A percentile compares a stretch with the other conserved stretches of the same genome.
Evolutionary conservation across 1,140 invertebrate species (phyloP).

Genomic region (Bombus superbus): DNA sequence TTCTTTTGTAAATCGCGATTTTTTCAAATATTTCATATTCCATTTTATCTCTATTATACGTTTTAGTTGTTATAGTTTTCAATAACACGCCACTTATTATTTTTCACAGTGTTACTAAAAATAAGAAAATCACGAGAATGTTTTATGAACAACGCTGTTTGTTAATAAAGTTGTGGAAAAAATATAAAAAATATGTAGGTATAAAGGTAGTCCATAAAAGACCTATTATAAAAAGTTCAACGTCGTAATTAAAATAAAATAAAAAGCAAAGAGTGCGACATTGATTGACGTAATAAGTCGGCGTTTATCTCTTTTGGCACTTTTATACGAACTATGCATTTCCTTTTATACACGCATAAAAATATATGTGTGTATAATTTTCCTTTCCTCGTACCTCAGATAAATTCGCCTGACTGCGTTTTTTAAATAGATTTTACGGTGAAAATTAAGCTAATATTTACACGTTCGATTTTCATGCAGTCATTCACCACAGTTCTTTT

Average conservation of each 20-base stretch:
- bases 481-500: neutral
- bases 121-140: neutral
- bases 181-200: neutral
- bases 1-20: neutral
- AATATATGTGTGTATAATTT: neutral
- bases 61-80: neutral
- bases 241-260: neutral
- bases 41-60: neutral
- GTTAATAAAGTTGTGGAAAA: neutral
- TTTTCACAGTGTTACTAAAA: neutral
- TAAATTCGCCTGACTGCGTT: neutral
- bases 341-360: no score
- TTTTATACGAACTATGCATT: neutral
- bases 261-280: no score
- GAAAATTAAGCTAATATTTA: conserved; percentile 29
- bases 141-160: neutral
- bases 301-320: neutral
- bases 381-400: no score
- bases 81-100: neutral
- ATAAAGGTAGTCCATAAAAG: neutral
- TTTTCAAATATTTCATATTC: neutral
- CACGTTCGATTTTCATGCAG: neutral
- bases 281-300: neutral
- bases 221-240: neutral
- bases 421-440: neutral